Evolutionary conservation across 2,888 invertebrate species (phyloP), one percentile per base, ranked within the genome.

Genomic region (Schrankia costaestrigalis): DNA sequence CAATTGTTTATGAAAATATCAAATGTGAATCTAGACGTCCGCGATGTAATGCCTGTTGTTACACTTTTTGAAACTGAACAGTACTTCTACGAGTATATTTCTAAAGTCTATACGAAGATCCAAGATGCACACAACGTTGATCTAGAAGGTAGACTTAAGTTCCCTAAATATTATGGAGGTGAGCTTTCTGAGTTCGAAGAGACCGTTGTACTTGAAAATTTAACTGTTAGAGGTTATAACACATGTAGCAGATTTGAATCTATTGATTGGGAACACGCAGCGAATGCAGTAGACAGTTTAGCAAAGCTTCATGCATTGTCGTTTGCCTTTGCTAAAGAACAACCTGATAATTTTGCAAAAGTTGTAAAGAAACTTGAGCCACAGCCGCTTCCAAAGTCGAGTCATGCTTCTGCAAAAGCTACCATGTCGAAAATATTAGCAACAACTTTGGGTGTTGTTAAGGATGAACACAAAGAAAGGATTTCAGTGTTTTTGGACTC

Each of bases 241-340:
- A 46, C 50, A 3, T 69, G 46, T 30, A 56, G 60, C 13, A 57
- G 69, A 26, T 51, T 61, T 11, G 49, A 59, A n/a, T 39, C 70
- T 0, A 42, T 79, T 1, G 69, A 73, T 26, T 69, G 70, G 61
- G 62, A 70, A 2, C 72, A 76, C 18, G 63, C 70, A 0, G 42
- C 65, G 1, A 41, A 56, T 1, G 59, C 75, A 0, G 50, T 75
- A 0, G 48, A 63, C 13, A 47, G 42, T 1, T 41, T 80, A 5
- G 80, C 80, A 0, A 64, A 61, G 24, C 75, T 77, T 37, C 83
- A 84, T 35, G 81, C 81, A 0, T 40, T 79, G 6, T 80, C 80
- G 0, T 74, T 79, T 6, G 76, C 76, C 0, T 66, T 71, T 19
- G 62, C 66, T 23, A 67, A 68, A 6, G 68, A 77, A 21, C 50